Conservation (phyloP, 37 sponge, comb jelly and placozoan species). For the Spongilla lacustris region DNA sequence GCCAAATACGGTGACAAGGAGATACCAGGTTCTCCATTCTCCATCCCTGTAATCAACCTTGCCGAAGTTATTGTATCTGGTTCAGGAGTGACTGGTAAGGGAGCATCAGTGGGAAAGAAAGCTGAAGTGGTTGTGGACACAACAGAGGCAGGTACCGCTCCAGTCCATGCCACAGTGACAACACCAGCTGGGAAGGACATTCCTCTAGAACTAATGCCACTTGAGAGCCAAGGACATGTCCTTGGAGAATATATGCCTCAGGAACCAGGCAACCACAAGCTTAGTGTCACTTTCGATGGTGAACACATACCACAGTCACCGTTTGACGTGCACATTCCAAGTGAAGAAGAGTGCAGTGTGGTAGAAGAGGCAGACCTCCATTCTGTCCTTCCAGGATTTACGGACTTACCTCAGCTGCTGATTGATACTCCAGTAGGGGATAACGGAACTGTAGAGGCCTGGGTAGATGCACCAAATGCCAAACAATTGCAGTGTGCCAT, state of each 20-base stretch:
- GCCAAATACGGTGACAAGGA: conserved; percentile 64
- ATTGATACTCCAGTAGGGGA: too few species aligned
- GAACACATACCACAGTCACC: conserved; percentile 78
- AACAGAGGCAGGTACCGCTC: conserved; percentile 70
- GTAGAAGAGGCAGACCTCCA: conserved; percentile 2
- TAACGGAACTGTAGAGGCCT: too few species aligned
- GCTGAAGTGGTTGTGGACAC: conserved; percentile 82
- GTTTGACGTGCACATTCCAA: conserved; percentile 67
- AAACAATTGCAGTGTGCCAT: too few species aligned
- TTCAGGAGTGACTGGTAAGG: conserved; percentile 87
- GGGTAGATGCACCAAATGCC: too few species aligned
- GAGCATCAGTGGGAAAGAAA: conserved; percentile 63
- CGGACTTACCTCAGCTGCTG: too few species aligned
- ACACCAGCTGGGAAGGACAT: conserved; percentile 61
- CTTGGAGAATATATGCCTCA: conserved; percentile 56
- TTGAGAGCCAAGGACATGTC: conserved; percentile 17
- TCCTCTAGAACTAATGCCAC: conserved; percentile 18
- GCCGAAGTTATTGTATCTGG: conserved; percentile 74
- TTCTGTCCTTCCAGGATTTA: too few species aligned
- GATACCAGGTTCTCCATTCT: conserved; percentile 78
- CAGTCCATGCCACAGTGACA: conserved; percentile 62
- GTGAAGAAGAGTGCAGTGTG: too few species aligned
- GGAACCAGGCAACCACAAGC: conserved; percentile 68
- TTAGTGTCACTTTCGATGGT: conserved; percentile 78
- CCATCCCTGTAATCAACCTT: conserved; percentile 84